Base-by-base conservation (phyloP, 2,888 invertebrate species). In the Drosophila stalkeri region DNA sequence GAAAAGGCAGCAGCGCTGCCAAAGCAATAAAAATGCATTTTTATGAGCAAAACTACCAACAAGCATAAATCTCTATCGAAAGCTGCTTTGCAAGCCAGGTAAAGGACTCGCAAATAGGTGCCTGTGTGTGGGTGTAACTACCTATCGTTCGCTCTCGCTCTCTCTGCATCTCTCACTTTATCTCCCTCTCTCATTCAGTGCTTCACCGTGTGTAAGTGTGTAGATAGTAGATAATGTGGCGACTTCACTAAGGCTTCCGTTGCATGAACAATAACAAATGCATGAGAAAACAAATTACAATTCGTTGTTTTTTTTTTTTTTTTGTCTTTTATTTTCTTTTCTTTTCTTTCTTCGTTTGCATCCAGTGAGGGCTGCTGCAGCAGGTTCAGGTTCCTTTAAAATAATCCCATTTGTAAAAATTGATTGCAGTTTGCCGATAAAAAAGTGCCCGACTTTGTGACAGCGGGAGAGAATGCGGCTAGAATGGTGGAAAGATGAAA, bases 401-500 rank as follows among this genome's bases (percentile, higher is more conserved):
- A 87, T 87, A 87, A 87, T 87, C 86, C 86, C 90, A 87, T 87
- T 87, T 87, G 86, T 89, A 85, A 89, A 87, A 87, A 87, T 87
- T 87, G 86, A 87, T 87, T 89, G 86, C 86, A 89, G 86, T 89
- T 82, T 87, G 88, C 81, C 88, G 86, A 87, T 89, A 86, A 89
- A 86, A 79, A 83, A 75, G 66, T 71, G 62, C 51, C 70, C 55
- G 49, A 39, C 31, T 49, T 39, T 31, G 60, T 39, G 60, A 2
- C 47, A 39, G n/a, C 27, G 14, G 35, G 47, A 27, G 33, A 46
- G 74, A 51, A 51, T 33, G 35, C 27, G 55, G 18, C 49, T 33
- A 61, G 55, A 56, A 31, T 18, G 39, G 23, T 41, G 41, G 55
- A 75, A 86, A 86, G 88, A 85, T 85, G 83, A 84, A 75, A 77